Conservation (phyloP, 2,113 vertebrate genomes). For the Dascyllus trimaculatus region DNA sequence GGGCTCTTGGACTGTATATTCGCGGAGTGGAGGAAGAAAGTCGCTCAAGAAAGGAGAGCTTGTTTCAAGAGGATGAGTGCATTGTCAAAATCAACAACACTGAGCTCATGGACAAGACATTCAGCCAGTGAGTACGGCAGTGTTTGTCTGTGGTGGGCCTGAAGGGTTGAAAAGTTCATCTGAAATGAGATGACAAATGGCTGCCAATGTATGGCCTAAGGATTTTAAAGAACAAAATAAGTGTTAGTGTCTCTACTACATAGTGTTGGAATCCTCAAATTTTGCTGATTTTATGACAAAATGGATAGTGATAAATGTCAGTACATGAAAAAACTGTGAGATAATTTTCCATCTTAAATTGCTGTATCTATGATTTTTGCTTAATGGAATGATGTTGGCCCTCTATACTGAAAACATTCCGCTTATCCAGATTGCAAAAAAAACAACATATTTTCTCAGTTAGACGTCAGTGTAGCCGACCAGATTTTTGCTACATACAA, state of each 20-base stretch:
- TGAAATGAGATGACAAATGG: slow-evolving; percentile 6
- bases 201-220: neutral
- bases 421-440: no score
- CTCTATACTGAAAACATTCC: no score
- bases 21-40: slow-evolving; percentile 94
- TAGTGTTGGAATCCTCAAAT: neutral
- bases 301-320: no score
- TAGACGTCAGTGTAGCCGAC: no score
- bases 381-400: no score
- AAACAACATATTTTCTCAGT: no score
- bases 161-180: neutral
- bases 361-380: no score
- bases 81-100: slow-evolving; percentile 94
- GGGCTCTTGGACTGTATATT: slow-evolving; percentile 93
- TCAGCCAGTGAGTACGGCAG: slow-evolving; percentile 90
- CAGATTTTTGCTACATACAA: no score
- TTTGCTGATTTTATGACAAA: no score
- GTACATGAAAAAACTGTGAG: no score
- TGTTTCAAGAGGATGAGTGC: slow-evolving; percentile 94
- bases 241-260: no score
- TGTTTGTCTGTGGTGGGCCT: neutral
- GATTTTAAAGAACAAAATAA: neutral
- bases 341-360: no score
- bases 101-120: slow-evolving; percentile 93
- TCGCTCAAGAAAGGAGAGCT: slow-evolving; percentile 90